These are phyloP conservation scores for Typhlichthys subterraneus DNA, from an alignment of 2,797 vertebrate species.

Conservation along the genomic window DNA sequence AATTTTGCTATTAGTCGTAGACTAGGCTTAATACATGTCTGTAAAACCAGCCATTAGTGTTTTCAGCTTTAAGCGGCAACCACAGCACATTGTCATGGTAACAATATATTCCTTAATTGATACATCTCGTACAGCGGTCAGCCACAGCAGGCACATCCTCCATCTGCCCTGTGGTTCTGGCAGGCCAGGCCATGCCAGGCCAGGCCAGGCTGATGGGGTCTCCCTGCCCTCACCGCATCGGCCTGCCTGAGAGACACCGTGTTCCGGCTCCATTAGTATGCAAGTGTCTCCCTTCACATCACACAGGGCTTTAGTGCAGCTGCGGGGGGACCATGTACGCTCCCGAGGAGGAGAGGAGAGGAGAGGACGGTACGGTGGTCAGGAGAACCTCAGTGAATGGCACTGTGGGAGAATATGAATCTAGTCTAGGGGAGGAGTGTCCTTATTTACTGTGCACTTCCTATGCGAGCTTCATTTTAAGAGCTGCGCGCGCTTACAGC, in stretches of 20 bases:
- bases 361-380: constrained; percentile 26
- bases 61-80: no score
- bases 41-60: no score
- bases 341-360: constrained; percentile 41
- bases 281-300: constrained; percentile 70
- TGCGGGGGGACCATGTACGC: constrained; percentile 71
- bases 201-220: constrained; percentile 56
- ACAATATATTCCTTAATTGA: no score
- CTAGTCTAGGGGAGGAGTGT: constrained; percentile 28
- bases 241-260: constrained; percentile 60
- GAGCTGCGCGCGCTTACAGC: constrained; percentile 2
- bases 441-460: constrained; percentile 41
- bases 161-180: constrained; percentile 6
- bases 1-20: no score
- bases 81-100: no score
- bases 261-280: constrained; percentile 71
- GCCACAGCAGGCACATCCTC: constrained; percentile 5
- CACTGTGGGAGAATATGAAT: constrained; percentile 13
- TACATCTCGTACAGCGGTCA: neutral
- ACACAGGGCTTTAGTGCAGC: constrained; percentile 74
- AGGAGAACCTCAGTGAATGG: constrained; percentile 26
- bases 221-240: constrained; percentile 50
- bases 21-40: no score
- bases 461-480: constrained; percentile 28
- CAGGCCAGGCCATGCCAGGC: constrained; percentile 11